phyloP scores from a whole-genome alignment of 1,140 invertebrate genomes.

The Phortica variegata region DNA sequence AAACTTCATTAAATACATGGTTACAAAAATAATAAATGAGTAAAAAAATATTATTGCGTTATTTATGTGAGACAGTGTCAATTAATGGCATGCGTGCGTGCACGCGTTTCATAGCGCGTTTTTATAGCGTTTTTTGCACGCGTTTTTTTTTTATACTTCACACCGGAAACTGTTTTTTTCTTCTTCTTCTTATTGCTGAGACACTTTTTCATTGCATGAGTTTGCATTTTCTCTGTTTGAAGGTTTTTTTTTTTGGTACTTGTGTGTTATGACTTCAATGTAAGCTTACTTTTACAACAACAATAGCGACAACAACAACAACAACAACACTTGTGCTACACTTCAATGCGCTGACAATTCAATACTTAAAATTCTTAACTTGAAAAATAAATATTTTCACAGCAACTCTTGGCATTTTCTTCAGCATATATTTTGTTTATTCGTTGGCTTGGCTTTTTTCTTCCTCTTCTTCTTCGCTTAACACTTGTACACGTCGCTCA shows the following conservation, averaged over 20 bases:
- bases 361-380: slow-evolving; percentile 57
- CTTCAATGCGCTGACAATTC: slow-evolving; percentile 23
- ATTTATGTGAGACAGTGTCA: too few species aligned
- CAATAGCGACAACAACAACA: slow-evolving; percentile 34
- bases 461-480: slow-evolving; percentile 20
- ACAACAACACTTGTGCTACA: neutral
- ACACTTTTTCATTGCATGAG: slow-evolving; percentile 45
- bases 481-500: slow-evolving; percentile 1
- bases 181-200: slow-evolving; percentile 13
- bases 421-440: slow-evolving; percentile 55
- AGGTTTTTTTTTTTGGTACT: slow-evolving; percentile 17
- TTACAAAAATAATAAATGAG: too few species aligned
- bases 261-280: neutral
- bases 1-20: too few species aligned
- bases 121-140: neutral
- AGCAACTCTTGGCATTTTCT: slow-evolving; percentile 52
- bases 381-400: slow-evolving; percentile 58
- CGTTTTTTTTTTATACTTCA: slow-evolving; percentile 13
- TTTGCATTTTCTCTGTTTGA: slow-evolving; percentile 28
- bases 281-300: slow-evolving; percentile 52
- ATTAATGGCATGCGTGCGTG: too few species aligned
- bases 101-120: neutral
- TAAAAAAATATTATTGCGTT: too few species aligned
- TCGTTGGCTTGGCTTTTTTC: slow-evolving; percentile 43
- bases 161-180: slow-evolving; percentile 1